A percentile compares a stretch with the other conserved stretches of the same genome.
These are phyloP conservation scores for Chionoecetes opilio DNA, from an alignment of 1,140 invertebrate genomes.

Conservation along the genomic window DNA sequence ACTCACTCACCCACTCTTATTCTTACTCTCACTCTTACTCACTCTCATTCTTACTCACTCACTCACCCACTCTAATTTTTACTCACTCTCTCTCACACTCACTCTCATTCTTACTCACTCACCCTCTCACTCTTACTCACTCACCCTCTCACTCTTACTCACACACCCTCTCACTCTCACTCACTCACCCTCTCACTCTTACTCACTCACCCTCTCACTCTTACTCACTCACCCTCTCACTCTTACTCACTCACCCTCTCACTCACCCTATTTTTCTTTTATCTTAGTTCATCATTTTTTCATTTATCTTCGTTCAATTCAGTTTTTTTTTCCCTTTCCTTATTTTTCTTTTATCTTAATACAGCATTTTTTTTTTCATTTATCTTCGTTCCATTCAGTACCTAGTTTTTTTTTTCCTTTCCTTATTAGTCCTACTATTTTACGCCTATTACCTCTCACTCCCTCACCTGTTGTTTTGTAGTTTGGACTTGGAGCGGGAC, in stretches of 20 bases:
- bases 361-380: no score
- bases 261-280: background rate
- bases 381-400: no score
- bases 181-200: background rate
- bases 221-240: background rate
- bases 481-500: slow-evolving; percentile 71
- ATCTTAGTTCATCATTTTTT: background rate
- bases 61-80: no score
- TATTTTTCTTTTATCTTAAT: background rate
- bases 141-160: background rate
- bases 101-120: background rate
- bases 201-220: background rate
- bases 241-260: background rate
- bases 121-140: background rate
- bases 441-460: no score
- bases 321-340: no score
- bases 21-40: background rate
- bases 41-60: no score
- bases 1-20: background rate
- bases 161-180: background rate
- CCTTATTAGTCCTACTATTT: no score
- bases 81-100: background rate
- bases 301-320: background rate
- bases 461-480: slow-evolving; percentile 63
- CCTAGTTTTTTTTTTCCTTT: no score